Evolutionary conservation across 1,140 invertebrate genomes (phyloP).

Genomic region (Drosophila nannoptera): DNA sequence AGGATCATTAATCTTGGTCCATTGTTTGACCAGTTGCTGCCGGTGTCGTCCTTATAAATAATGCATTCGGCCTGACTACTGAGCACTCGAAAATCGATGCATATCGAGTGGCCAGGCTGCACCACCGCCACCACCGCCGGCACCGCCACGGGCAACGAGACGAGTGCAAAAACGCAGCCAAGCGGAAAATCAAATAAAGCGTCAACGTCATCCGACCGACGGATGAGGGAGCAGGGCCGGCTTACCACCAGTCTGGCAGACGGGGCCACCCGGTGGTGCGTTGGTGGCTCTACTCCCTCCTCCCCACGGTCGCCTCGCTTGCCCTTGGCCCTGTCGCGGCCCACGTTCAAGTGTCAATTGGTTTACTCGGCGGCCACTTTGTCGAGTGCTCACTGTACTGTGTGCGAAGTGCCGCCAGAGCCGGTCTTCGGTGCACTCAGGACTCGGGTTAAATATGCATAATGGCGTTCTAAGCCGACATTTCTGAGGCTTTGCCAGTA

Average conservation of each 20-base stretch:
- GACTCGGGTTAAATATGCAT: conserved; percentile 42
- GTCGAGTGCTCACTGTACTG: conserved; percentile 52
- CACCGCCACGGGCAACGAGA: conserved; percentile 27
- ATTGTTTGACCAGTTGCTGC: conserved; percentile 50
- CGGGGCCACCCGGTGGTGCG: conserved; percentile 38
- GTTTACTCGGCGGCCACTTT: conserved; percentile 70
- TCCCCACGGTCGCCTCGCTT: not conserved
- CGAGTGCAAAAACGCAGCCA: conserved; percentile 70
- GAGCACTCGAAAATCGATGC: conserved; percentile 68
- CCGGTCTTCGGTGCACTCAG: conserved; percentile 19
- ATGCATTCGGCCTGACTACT: conserved; percentile 48
- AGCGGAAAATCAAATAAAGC: conserved; percentile 77
- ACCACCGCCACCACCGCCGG: conserved; percentile 2
- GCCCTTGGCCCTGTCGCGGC: conserved; percentile 7
- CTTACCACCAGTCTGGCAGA: conserved; percentile 18
- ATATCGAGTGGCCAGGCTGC: conserved; percentile 61
- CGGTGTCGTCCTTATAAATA: conserved; percentile 71
- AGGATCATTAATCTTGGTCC: conserved; percentile 65
- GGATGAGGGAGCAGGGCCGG: conserved; percentile 15
- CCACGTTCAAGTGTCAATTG: conserved; percentile 72
- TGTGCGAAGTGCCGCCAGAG: conserved; percentile 3
- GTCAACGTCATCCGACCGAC: conserved; percentile 56
- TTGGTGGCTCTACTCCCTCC: conserved; percentile 25
- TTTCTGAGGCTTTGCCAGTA: conserved; percentile 18
- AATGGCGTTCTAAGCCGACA: conserved; percentile 34